Base-by-base conservation (phyloP, 2,888 invertebrate species). In the Boloria euphrosyne region DNA sequence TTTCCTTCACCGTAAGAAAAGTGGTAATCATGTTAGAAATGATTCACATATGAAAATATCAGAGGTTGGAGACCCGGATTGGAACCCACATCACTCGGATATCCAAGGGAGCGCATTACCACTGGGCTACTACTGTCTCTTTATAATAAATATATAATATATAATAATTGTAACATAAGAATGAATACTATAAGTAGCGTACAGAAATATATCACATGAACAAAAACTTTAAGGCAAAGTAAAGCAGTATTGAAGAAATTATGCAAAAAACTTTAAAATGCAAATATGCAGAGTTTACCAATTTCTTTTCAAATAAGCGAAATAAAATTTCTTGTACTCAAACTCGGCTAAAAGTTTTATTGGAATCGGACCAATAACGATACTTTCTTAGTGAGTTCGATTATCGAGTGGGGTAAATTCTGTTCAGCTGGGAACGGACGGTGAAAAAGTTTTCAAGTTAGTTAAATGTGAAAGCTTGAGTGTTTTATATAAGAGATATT, bases 311-410 rank as follows among this genome's bases (percentile, higher is more conserved):
- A 55, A 66, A 61, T 61, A 55, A 60, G 27, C 60, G 52, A 66
- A 54, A 66, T 64, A 64, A 63, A 69, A 67, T 61, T 69, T 66
- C 63, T 66, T 66, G 58, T 54, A 58, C 47, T 49, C 13, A 31
- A 60, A 69, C 60, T 66, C 31, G 14, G 57, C 55, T 49, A 22
- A 57, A 71, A 71, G 65, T 69, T 71, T 71, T 71, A 71, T 69
- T 71, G 67, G 69, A 71, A 69, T 65, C 50, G 65, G 62, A 57
- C 61, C 67, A 71, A 67, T 69, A 63, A 68, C 65, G 60, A 46
- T 55, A 60, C 60, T 65, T 69, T 69, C 64, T 64, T 61, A 38
- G 61, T n/a, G 14, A 64, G 61, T 62, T 64, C 64, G 66, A 61
- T 63, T 58, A 66, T 69, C 57, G 69, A 61, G 59, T 65, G 54